phyloP scores from a whole-genome alignment of 2,888 invertebrate species.

The Leucophenga maculata region DNA sequence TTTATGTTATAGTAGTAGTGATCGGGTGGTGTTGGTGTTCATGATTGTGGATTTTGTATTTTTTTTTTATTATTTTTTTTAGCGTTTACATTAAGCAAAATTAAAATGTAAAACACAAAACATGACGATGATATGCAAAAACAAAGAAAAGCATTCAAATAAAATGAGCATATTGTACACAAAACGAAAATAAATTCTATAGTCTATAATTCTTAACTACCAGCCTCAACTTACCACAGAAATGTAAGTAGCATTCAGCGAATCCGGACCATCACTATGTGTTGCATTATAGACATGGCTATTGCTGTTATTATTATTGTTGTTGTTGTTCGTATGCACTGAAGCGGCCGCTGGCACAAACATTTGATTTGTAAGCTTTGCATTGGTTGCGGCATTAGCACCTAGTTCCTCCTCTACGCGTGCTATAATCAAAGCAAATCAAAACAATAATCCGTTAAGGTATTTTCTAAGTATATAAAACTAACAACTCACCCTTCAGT shows the following conservation, averaged over 20 bases:
- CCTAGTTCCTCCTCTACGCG: slow-evolving; percentile 77
- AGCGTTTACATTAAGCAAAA: slow-evolving; percentile 36
- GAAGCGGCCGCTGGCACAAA: slow-evolving; percentile 73
- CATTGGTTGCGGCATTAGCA: slow-evolving; percentile 67
- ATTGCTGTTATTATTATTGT: slow-evolving; percentile 41
- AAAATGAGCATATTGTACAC: slow-evolving; percentile 27
- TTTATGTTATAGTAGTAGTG: background rate
- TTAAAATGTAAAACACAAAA: slow-evolving; percentile 41
- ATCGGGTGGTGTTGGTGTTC: slow-evolving; percentile 27
- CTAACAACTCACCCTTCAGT: slow-evolving; percentile 81
- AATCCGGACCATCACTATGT: slow-evolving; percentile 71
- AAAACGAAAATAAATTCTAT: slow-evolving; percentile 1
- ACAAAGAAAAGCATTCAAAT: slow-evolving; percentile 52
- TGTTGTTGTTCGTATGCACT: slow-evolving; percentile 40
- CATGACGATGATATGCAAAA: slow-evolving; percentile 43
- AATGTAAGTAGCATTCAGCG: slow-evolving; percentile 80
- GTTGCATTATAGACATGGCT: slow-evolving; percentile 46
- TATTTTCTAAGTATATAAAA: background rate
- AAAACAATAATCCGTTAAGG: slow-evolving; percentile 2
- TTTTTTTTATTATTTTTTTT: background rate
- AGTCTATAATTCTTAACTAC: background rate
- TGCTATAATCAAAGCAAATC: slow-evolving; percentile 71
- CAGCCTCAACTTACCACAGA: slow-evolving; percentile 78
- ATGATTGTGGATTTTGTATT: slow-evolving; percentile 3
- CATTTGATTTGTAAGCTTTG: slow-evolving; percentile 76